These are phyloP conservation scores for Epirrita christyi DNA, from an alignment of 2,888 invertebrate species.

Conservation along the genomic window DNA sequence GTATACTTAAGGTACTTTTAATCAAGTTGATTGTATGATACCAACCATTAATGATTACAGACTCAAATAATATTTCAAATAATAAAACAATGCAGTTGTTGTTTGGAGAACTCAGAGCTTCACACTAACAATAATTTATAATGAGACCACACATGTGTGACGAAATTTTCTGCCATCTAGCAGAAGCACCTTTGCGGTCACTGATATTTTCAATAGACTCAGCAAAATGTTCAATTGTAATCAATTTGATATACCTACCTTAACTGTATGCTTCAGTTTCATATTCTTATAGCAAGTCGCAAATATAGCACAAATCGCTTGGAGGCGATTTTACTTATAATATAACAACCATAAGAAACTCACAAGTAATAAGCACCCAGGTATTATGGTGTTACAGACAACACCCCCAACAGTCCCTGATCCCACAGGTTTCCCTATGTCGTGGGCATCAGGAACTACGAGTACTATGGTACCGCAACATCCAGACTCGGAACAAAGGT, in stretches of 20 bases:
- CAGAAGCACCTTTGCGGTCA: constrained; percentile 6
- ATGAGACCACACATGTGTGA: constrained; percentile 2
- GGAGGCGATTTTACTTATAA: no score
- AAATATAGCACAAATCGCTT: no score
- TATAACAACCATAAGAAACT: no score
- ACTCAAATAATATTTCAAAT: background rate
- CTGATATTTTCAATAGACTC: constrained; percentile 3
- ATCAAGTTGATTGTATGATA: background rate
- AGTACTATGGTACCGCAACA: no score
- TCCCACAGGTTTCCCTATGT: no score
- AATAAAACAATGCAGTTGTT: background rate
- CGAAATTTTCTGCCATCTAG: constrained; percentile 1
- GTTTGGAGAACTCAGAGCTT: background rate
- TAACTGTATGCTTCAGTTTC: background rate
- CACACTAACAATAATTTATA: constrained; percentile 9
- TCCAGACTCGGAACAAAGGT: no score
- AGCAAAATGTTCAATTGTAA: background rate
- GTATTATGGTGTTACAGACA: no score
- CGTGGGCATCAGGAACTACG: no score
- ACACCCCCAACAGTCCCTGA: no score
- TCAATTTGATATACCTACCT: background rate
- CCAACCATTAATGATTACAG: background rate
- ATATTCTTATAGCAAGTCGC: background rate
- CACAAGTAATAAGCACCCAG: no score
- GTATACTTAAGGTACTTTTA: no score